Base-by-base conservation (phyloP, 2,797 vertebrate genomes). In the Spinus olivaceus region DNA sequence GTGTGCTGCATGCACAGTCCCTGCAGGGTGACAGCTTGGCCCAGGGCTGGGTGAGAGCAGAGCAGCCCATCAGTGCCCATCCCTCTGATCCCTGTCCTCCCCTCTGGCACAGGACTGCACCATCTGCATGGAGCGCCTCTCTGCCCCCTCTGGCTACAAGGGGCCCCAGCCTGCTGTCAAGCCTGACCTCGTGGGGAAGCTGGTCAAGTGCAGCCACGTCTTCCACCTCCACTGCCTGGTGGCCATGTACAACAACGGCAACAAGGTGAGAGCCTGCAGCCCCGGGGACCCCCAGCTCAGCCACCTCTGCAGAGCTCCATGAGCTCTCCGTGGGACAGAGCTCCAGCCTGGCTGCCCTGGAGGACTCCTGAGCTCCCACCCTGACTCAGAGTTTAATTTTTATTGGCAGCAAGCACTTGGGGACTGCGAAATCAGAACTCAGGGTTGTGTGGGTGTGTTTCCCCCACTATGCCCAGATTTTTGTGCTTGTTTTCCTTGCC, bases 241-340 rank as follows among this genome's bases (percentile, higher is more conserved):
- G n/a, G 99, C 99, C 83, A 99, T 99, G 99, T 99, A 99, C 96
- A 99, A 99, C 95, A 99, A 99, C 0, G 99, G 99, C 91, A 99
- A 99, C 98, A 99, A 99, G 98, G 99, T 99, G 7, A 95, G 83
- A 92, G 63, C 24, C 65, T 65, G 42, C 6, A 2, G 44, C 32
- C 14, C 33, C 8, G 5, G 3, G 3, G 27, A n/a, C 22, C 42
- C 35, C 8, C 7, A 1, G 21, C 37, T 76, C 0, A 0, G 41
- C 5, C 6, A 6, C 12, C 32, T 19, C 12, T 23, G 59, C 67
- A 14, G 22, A 84, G 28, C 22, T 37, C 33, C 21, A 18, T 0
- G 4, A n/a, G 46, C 50, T 46, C n/a, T 51, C 28, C 3, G 1
- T 30, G 23, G 63, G 15, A n/a, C 61, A 37, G n/a, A n/a, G 37